A percentile compares a stretch with the other conserved stretches of the same genome.
These are phyloP conservation scores for Aspidoscelis tigris DNA, from an alignment of 2,113 vertebrate genomes.

Conservation along the genomic window DNA sequence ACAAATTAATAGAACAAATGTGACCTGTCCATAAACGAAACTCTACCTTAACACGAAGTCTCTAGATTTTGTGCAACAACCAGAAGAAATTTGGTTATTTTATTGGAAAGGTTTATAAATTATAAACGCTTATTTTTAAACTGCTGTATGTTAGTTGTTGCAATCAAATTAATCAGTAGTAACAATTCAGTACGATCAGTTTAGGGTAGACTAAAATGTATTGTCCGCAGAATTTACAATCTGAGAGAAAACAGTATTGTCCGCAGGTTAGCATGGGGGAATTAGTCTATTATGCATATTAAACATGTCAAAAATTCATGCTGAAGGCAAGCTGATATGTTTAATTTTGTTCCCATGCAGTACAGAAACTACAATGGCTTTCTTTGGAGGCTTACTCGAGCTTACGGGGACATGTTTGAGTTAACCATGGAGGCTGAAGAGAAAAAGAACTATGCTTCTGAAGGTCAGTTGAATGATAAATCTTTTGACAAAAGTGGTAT, in stretches of 20 bases:
- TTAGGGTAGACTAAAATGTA: neutral
- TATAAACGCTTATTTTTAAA: neutral
- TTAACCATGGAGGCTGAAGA: slow-evolving; percentile 80
- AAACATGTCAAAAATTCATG: slow-evolving; percentile 22
- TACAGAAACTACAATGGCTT: slow-evolving; percentile 82
- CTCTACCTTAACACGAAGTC: neutral
- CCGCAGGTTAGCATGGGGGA: neutral
- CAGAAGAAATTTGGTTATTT: neutral
- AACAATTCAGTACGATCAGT: neutral
- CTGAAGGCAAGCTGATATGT: slow-evolving; percentile 41
- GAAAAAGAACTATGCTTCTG: slow-evolving; percentile 85
- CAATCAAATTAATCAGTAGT: neutral
- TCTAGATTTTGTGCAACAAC: neutral
- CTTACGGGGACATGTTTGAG: slow-evolving; percentile 89
- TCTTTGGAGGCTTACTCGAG: slow-evolving; percentile 90
- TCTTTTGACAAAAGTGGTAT: neutral
- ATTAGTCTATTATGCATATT: neutral
- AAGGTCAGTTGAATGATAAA: slow-evolving; percentile 76
- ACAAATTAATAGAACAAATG: neutral
- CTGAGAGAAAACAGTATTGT: neutral
- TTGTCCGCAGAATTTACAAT: neutral
- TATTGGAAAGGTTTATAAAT: neutral
- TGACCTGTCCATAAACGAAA: neutral
- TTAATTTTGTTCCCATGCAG: slow-evolving; percentile 69
- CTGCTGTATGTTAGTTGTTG: neutral